These are phyloP conservation scores for Stictocephala bisonia DNA, from an alignment of 2,888 invertebrate genomes.

Conservation along the genomic window DNA sequence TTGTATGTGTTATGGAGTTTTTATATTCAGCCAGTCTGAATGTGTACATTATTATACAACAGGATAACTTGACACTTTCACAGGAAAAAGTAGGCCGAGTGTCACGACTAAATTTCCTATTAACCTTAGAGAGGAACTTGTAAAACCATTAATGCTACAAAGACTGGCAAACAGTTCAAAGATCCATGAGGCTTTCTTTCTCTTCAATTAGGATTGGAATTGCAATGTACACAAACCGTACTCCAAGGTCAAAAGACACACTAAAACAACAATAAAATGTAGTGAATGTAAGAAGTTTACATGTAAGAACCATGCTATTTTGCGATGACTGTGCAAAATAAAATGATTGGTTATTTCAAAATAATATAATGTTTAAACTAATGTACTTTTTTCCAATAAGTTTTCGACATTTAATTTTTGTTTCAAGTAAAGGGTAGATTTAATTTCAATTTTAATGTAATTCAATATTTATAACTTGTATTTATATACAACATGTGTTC, in stretches of 20 bases:
- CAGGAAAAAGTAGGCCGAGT: neutral
- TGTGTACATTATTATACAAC: neutral
- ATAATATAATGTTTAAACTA: too few species aligned
- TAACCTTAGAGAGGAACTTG: neutral
- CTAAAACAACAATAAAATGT: too few species aligned
- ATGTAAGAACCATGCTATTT: neutral
- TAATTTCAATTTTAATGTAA: too few species aligned
- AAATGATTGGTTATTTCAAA: too few species aligned
- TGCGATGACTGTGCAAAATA: too few species aligned
- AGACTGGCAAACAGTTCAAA: slow-evolving; percentile 7
- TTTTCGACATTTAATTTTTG: too few species aligned
- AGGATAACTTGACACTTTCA: neutral
- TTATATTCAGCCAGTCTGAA: neutral
- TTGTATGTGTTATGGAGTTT: neutral
- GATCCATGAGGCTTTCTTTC: slow-evolving; percentile 15
- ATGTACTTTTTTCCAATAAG: too few species aligned
- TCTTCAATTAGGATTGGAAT: neutral
- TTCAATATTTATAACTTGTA: too few species aligned
- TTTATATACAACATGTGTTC: too few species aligned
- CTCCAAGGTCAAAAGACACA: neutral
- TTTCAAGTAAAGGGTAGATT: too few species aligned
- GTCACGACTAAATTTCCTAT: neutral
- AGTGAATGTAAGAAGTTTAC: slow-evolving; percentile 6
- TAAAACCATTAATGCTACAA: slow-evolving; percentile 19
- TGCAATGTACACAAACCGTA: neutral